Evolutionary conservation across 2,888 invertebrate genomes (phyloP).

Genomic region (Philonicus albiceps): DNA sequence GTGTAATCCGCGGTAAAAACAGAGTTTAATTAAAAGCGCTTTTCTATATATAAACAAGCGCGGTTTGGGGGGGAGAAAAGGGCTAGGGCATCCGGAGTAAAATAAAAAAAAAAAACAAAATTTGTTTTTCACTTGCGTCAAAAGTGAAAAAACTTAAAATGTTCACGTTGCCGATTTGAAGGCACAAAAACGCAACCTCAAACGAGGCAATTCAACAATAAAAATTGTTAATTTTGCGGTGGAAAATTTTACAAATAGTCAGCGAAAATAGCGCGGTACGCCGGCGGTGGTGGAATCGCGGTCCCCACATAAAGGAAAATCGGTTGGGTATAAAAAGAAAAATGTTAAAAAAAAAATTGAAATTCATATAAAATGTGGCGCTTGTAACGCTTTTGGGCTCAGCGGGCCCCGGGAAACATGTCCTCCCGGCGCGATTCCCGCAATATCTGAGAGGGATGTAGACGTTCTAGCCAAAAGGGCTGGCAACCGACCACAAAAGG

Average conservation of each 20-base stretch:
- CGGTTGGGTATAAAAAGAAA: conserved; percentile 1
- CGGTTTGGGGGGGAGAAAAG: background rate
- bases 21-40: background rate
- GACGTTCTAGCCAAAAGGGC: background rate
- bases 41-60: background rate
- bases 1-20: background rate
- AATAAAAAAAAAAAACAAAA: background rate
- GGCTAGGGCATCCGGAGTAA: background rate
- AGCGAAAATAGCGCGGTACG: conserved; percentile 18
- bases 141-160: conserved; percentile 6
- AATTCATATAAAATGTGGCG: conserved; percentile 31
- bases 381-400: background rate
- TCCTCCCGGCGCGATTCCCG: background rate
- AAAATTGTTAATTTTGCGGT: conserved; percentile 36
- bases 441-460: background rate
- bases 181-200: conserved; percentile 28
- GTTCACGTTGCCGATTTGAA: conserved; percentile 32
- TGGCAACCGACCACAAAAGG: conserved; percentile 18
- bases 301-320: background rate
- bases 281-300: background rate
- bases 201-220: conserved; percentile 34
- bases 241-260: conserved; percentile 27
- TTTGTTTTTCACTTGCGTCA: background rate
- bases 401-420: background rate
- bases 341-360: conserved; percentile 8